Conservation (phyloP, 2,797 vertebrate species). For the Crocidura indochinensis region DNA sequence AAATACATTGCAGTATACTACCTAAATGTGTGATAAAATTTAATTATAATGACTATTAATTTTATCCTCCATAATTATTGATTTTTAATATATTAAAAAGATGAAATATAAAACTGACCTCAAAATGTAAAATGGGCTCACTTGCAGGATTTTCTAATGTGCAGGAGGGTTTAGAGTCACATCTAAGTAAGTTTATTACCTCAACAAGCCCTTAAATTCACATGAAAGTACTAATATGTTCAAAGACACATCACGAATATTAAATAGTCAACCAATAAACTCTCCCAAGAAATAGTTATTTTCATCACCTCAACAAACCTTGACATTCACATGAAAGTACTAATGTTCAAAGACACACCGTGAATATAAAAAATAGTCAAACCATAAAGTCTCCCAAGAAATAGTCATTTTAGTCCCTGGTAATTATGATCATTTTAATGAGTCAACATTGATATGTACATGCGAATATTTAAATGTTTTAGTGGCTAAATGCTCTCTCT, state of each 20-base stretch:
- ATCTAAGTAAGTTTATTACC: not conserved
- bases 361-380: not conserved
- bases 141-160: not conserved
- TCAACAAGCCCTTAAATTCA: not conserved
- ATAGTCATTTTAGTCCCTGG: too few relatives aligned
- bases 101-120: constrained; percentile 5
- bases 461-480: too few relatives aligned
- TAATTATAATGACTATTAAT: constrained; percentile 36
- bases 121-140: not conserved
- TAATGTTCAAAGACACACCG: not conserved
- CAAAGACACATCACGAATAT: not conserved
- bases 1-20: not conserved
- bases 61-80: constrained; percentile 6
- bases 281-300: too few relatives aligned
- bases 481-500: too few relatives aligned
- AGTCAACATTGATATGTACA: too few relatives aligned
- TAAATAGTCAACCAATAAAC: not conserved
- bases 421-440: too few relatives aligned
- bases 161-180: not conserved
- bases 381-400: too few relatives aligned
- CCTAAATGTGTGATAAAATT: constrained; percentile 20
- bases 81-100: constrained; percentile 21
- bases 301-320: not conserved
- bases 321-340: constrained; percentile 4
- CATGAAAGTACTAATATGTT: not conserved